Evolutionary conservation across 2,888 invertebrate species (phyloP).

Genomic region (Vandiemenella viatica): DNA sequence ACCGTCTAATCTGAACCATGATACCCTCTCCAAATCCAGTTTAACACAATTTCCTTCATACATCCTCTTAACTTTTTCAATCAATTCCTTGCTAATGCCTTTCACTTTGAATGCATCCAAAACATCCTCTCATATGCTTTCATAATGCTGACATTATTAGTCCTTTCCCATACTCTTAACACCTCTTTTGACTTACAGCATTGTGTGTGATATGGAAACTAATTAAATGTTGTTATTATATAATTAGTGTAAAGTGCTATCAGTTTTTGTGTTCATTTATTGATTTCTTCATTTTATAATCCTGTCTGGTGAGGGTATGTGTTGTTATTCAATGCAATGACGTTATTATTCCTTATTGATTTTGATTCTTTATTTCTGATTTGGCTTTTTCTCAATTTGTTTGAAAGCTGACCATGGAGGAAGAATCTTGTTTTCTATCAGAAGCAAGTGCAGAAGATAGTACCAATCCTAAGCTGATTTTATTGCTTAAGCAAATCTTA

Average conservation of each 20-base stretch:
- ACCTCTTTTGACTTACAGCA: too few relatives aligned
- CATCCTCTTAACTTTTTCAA: too few relatives aligned
- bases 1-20: too few relatives aligned
- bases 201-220: too few relatives aligned
- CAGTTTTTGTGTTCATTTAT: not conserved
- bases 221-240: not conserved
- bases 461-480: constrained; percentile 53
- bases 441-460: constrained; percentile 31
- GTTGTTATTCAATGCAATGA: not conserved
- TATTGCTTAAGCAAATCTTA: constrained; percentile 62
- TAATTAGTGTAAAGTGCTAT: too few relatives aligned
- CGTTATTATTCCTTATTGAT: not conserved
- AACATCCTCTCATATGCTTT: too few relatives aligned
- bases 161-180: too few relatives aligned
- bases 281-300: not conserved
- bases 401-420: constrained; percentile 67
- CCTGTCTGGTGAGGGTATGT: not conserved
- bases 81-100: too few relatives aligned
- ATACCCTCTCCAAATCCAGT: too few relatives aligned
- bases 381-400: constrained; percentile 10
- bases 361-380: constrained; percentile 1
- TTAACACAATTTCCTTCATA: too few relatives aligned
- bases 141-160: too few relatives aligned
- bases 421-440: constrained; percentile 73
- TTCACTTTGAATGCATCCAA: too few relatives aligned